Evolutionary conservation across 1,140 invertebrate genomes (phyloP).

Genomic region (Melanaphis sacchari): DNA sequence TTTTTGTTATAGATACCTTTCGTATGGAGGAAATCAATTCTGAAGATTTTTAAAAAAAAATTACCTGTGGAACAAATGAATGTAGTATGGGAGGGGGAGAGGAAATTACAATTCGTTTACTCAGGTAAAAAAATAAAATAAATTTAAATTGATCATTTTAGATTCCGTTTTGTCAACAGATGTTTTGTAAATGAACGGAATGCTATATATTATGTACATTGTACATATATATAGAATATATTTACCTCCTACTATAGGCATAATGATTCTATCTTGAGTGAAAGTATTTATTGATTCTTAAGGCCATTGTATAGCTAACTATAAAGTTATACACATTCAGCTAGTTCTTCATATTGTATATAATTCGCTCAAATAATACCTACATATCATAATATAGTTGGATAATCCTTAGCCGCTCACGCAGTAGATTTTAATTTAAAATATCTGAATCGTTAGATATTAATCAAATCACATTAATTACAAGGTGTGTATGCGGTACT

Average conservation of each 20-base stretch:
- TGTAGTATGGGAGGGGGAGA: too few species aligned
- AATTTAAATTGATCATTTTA: background rate
- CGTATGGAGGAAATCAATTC: too few species aligned
- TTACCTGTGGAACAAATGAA: too few species aligned
- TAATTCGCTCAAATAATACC: background rate
- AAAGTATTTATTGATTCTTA: background rate
- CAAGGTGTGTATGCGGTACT: background rate
- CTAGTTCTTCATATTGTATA: background rate
- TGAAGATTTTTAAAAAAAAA: too few species aligned
- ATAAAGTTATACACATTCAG: background rate
- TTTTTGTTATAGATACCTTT: too few species aligned
- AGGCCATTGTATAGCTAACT: background rate
- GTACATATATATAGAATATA: background rate
- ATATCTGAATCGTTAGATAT: background rate
- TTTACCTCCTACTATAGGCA: conserved; percentile 12
- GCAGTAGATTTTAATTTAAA: background rate
- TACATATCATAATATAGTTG: background rate
- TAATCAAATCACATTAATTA: background rate
- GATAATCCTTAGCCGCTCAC: background rate
- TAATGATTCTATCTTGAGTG: conserved; percentile 14
- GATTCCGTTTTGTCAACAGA: background rate
- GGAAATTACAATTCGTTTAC: background rate
- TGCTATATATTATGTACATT: background rate
- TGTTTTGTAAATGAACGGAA: background rate
- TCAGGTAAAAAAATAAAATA: background rate